Evolutionary conservation across 2,888 invertebrate genomes (phyloP), one percentile per base, ranked within the genome.

Genomic region (Pristionchus exspectatus): DNA sequence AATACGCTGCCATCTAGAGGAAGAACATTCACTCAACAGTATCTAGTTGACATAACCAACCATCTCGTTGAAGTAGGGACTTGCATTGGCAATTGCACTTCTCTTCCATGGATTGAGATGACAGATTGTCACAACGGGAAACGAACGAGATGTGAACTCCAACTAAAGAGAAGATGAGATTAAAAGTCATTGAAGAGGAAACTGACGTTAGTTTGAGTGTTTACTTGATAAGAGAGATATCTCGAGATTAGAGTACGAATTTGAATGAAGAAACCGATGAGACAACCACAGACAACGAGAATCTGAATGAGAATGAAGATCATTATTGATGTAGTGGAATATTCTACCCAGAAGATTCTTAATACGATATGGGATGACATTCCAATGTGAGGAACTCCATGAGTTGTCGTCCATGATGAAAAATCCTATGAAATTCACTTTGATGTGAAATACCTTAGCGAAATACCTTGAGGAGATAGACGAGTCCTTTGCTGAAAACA

Each of bases 61-160:
- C 69, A 87, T 14, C 21, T 87, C 87, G 3, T 27, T 44, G 33
- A 87, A 33, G 69, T 87, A 87, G 10, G 33, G 7, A 50, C 87
- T 87, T 7, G 24, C 87, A 2, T 44, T 72, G 16, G 83, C 84
- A 12, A 91, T 83, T 72, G 90, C 92, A 4, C 72, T 18, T 24
- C 24, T 66, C 89, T 94, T 94, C 92, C 93, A 95, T 50, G 95
- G 93, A 92, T 95, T 95, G 90, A 94, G 72, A 91, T 93, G 92
- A 88, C 94, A 94, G 38, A 94, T 91, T 9, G 94, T 94, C 85
- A 94, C 93, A 14, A 92, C 91, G 69, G 94, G 94, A 87, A 94
- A 94, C 0, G 89, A 90, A 33, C 94, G 92, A 74, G 94, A 93
- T 38, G 92, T 90, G 90, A 93, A 94, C 92, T 93, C 92, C 72